Evolutionary conservation across 2,888 invertebrate genomes (phyloP).

Genomic region (Erebia epiphron): DNA sequence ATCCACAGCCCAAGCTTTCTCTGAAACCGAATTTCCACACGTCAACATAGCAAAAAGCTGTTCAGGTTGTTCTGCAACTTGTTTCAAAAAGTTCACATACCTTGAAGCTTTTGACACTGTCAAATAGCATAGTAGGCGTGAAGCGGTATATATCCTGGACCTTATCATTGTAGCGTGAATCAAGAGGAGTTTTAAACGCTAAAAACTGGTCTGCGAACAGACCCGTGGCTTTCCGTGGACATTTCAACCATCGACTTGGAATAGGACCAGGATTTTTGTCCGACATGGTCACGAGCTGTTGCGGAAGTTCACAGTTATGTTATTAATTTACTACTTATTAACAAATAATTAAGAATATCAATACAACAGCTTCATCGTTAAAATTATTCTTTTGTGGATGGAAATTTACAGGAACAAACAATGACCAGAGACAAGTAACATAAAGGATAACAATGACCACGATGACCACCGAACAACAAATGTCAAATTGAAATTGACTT

Average conservation of each 20-base stretch:
- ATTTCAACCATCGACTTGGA: constrained; percentile 93
- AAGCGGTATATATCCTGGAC: constrained; percentile 93
- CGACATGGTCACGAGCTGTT: constrained; percentile 52
- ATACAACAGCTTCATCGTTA: constrained; percentile 7
- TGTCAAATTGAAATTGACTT: background rate
- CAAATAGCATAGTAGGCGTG: constrained; percentile 93
- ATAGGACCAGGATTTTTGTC: constrained; percentile 83
- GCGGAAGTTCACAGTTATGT: background rate
- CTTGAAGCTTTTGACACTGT: constrained; percentile 89
- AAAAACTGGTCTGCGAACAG: constrained; percentile 93
- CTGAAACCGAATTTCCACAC: constrained; percentile 69
- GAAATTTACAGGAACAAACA: constrained; percentile 3
- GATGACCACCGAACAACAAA: background rate
- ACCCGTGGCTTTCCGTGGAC: constrained; percentile 90
- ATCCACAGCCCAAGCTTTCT: constrained; percentile 96
- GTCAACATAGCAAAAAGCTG: constrained; percentile 34
- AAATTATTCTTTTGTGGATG: background rate
- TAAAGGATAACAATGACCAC: too few species aligned
- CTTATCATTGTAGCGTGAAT: constrained; percentile 90
- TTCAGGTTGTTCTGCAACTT: constrained; percentile 16
- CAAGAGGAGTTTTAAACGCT: constrained; percentile 97
- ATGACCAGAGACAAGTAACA: too few species aligned
- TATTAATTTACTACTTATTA: constrained; percentile 2
- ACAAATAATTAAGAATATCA: background rate
- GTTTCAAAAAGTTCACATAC: constrained; percentile 65